phyloP scores from a whole-genome alignment of 2,113 vertebrate genomes.

The Thomomys bottae region DNA sequence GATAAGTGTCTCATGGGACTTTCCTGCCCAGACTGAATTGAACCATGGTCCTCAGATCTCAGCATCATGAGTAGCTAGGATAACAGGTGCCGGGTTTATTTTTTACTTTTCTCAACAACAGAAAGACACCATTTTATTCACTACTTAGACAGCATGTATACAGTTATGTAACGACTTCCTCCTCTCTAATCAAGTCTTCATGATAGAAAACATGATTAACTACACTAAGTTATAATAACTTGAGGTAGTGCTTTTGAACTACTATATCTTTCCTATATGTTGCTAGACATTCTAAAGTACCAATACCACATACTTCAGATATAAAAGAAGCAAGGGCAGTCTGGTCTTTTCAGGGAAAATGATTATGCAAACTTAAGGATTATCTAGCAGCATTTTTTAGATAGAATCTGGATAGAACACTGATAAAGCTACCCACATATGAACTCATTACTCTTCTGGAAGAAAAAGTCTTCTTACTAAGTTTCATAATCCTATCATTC shows the following conservation, averaged over 20 bases:
- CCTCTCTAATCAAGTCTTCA: not conserved
- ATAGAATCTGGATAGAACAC: slow-evolving; percentile 17
- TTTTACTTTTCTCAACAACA: not conserved
- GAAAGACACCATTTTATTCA: slow-evolving; percentile 6
- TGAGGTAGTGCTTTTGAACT: not conserved
- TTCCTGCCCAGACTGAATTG: no score
- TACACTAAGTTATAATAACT: not conserved
- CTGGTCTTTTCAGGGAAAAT: not conserved
- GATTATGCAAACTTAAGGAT: not conserved
- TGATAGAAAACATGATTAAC: not conserved
- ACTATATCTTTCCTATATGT: not conserved
- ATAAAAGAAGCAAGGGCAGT: slow-evolving; percentile 3
- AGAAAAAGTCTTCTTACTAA: not conserved
- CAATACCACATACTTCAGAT: not conserved
- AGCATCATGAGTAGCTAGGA: no score
- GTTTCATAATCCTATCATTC: slow-evolving; percentile 10
- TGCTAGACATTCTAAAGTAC: not conserved
- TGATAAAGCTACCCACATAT: not conserved
- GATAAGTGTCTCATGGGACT: no score
- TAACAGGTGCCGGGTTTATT: no score
- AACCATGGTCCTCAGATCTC: no score
- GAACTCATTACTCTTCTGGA: slow-evolving; percentile 34
- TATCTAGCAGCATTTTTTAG: not conserved
- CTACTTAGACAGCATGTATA: not conserved
- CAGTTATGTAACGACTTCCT: not conserved